Conservation (phyloP, 2,888 invertebrate genomes). For the Diadegma fenestrale region DNA sequence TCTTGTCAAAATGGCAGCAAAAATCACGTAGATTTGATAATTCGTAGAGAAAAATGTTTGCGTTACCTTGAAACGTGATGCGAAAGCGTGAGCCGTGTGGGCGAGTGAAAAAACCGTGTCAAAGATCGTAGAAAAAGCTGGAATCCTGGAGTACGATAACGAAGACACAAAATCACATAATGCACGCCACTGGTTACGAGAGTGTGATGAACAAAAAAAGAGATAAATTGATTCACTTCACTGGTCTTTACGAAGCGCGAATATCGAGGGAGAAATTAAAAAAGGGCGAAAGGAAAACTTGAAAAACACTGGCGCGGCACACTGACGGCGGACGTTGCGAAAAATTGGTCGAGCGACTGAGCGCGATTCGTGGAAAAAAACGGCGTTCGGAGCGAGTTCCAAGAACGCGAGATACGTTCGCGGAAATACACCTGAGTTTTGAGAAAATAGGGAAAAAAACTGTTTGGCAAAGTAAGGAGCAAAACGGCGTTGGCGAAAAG, state of each 20-base stretch:
- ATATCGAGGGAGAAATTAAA: neutral
- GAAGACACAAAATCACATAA: conserved; percentile 71
- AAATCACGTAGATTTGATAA: neutral
- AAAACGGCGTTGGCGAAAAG: conserved; percentile 27
- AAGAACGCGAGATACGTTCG: neutral
- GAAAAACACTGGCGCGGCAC: conserved; percentile 18
- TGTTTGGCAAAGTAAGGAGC: neutral
- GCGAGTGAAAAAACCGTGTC: neutral
- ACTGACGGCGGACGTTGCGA: neutral
- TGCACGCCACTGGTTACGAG: conserved; percentile 61
- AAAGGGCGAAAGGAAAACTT: neutral
- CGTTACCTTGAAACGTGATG: conserved; percentile 53
- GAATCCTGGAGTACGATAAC: conserved; percentile 60
- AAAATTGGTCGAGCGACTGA: neutral
- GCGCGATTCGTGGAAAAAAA: neutral
- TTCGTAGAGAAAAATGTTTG: neutral
- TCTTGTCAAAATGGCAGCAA: too few relatives aligned
- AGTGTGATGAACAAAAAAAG: neutral
- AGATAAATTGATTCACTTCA: conserved; percentile 66
- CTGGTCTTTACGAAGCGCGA: conserved; percentile 30
- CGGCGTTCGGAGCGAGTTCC: neutral
- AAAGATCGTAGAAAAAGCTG: conserved; percentile 31
- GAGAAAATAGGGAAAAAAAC: neutral
- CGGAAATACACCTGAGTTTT: neutral
- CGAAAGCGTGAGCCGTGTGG: conserved; percentile 41